Base-by-base conservation (phyloP, 2,113 vertebrate species). In the Archilochus colubris region DNA sequence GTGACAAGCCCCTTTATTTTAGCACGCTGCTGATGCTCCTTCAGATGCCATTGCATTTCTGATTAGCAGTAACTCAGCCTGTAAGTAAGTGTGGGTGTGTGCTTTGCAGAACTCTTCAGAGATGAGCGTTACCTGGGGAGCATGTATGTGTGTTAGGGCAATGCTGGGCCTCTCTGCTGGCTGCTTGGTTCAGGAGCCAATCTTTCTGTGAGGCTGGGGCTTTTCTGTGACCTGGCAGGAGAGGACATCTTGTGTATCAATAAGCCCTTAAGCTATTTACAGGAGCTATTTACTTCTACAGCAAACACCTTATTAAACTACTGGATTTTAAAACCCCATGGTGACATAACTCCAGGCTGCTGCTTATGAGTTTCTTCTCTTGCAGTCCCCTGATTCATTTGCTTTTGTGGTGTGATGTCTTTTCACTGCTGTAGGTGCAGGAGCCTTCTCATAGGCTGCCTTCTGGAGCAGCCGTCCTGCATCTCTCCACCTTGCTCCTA, bases 201-300 rank as follows among this genome's bases (percentile, higher is more conserved):
- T 67, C 46, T 13, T 22, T 46, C 54, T 58, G 11, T 0, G 3
- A 38, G 76, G 27, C 53, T 14, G 14, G n/a, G 36, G 50, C 58
- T 73, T n/a, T 20, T 62, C 23, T 40, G 33, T 27, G 43, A 43
- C 53, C 73, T n/a, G 77, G 14, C 0, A 0, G 58, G 55, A 91
- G 68, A 24, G 46, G 61, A 78, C 69, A 53, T 80, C 85, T 23
- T 86, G 53, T 25, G 23, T 46, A 50, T 61, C n/a, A 50, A 1
- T 91, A 83, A 95, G 91, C 62, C 79, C 27, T 86, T 95, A 86
- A 97, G 85, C 79, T 88, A 17, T 91, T 95, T 94, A 86, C 78
- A 43, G 82, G 75, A 91, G 75, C 79, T 91, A 33, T 92, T 94
- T 91, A 82, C 55, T 77, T 82, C 28, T 38, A 36, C 30, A 88